phyloP scores from a whole-genome alignment of 2,113 vertebrate species.

The Hipposideros armiger region DNA sequence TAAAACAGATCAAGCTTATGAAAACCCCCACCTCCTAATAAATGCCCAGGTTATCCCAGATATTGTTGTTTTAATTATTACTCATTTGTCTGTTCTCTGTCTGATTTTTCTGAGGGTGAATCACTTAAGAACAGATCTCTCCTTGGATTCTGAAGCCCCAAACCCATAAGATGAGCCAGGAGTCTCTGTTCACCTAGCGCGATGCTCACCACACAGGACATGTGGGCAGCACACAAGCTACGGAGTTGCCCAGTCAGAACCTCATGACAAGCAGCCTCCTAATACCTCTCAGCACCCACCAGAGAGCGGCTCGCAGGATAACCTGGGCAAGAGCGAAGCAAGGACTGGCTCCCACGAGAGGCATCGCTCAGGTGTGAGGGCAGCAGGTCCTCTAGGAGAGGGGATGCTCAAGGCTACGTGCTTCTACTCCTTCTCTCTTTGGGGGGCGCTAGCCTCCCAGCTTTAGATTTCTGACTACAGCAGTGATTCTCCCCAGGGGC shows the following conservation, averaged over 20 bases:
- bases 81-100: not conserved
- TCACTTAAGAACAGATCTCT: not conserved
- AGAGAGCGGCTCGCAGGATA: too few relatives aligned
- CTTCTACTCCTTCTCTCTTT: not conserved
- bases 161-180: not conserved
- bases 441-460: rapidly evolving
- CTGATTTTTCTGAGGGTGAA: not conserved
- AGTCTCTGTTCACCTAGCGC: not conserved
- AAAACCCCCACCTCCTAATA: not conserved
- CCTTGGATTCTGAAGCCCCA: not conserved
- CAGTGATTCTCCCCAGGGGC: not conserved
- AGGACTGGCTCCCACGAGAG: not conserved
- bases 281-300: not conserved
- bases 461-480: not conserved
- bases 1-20: not conserved
- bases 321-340: rapidly evolving
- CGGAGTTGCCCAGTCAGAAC: rapidly evolving
- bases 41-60: not conserved
- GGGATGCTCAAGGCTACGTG: rapidly evolving
- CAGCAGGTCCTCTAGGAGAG: not conserved
- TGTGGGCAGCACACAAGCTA: not conserved
- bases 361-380: not conserved
- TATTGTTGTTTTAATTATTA: not conserved
- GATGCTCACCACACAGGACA: not conserved
- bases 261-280: not conserved